A percentile compares a stretch with the other conserved stretches of the same genome.
phyloP scores from a whole-genome alignment of 2,888 invertebrate species.

The Leptinotarsa peninsularis region DNA sequence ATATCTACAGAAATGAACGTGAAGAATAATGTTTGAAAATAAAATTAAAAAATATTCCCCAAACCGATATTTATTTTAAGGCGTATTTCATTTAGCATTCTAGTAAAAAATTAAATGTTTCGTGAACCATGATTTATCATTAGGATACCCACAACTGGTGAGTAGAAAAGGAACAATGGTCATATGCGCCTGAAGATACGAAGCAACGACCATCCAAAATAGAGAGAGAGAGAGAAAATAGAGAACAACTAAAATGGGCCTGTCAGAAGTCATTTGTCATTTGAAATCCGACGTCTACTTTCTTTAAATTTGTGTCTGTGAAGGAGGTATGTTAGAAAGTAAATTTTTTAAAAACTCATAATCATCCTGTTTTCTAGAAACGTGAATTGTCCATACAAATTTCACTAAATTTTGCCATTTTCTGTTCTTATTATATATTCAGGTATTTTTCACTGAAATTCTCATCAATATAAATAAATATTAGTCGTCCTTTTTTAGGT shows the following conservation, averaged over 20 bases:
- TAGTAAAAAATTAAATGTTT: too few relatives aligned
- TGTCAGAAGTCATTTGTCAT: neutral
- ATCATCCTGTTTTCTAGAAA: neutral
- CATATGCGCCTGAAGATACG: too few relatives aligned
- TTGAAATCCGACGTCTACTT: neutral
- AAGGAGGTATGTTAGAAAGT: neutral
- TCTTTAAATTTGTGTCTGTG: conserved; percentile 3
- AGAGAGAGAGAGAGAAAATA: too few relatives aligned
- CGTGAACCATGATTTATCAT: too few relatives aligned
- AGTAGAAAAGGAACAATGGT: too few relatives aligned
- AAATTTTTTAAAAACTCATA: neutral
- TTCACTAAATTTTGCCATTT: neutral
- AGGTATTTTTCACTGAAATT: neutral
- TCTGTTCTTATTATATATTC: neutral
- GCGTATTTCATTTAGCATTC: too few relatives aligned
- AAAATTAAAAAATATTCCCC: too few relatives aligned
- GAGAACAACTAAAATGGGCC: neutral
- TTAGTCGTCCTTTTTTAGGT: neutral
- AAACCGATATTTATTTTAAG: too few relatives aligned
- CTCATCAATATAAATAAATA: neutral
- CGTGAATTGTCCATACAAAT: neutral
- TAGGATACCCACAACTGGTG: too few relatives aligned
- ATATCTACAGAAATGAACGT: too few relatives aligned
- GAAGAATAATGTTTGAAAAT: too few relatives aligned
- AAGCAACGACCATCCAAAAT: too few relatives aligned